A percentile compares a stretch with the other conserved stretches of the same genome.
Conservation (phyloP, 1,140 invertebrate species). For the Berghia stephanieae region DNA sequence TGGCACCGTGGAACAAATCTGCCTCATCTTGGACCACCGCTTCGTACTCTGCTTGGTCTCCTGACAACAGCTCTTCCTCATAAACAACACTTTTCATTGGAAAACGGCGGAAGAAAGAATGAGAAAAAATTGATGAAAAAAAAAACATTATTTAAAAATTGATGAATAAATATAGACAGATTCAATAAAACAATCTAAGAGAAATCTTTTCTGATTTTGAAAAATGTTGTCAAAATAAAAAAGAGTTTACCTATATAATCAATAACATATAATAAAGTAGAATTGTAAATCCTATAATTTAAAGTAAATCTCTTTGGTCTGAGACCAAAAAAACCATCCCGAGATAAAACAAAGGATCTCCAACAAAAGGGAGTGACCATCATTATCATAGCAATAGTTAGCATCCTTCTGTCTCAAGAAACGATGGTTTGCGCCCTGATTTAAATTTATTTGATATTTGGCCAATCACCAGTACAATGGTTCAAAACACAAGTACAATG, state of each 20-base stretch:
- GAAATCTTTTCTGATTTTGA: background rate
- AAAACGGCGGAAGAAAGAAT: background rate
- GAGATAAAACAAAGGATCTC: no score
- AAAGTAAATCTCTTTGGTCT: no score
- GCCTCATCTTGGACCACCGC: no score
- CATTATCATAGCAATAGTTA: no score
- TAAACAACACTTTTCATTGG: constrained; percentile 48
- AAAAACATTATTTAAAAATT: background rate
- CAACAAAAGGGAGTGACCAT: no score
- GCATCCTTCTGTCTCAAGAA: no score
- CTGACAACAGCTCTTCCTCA: constrained; percentile 45
- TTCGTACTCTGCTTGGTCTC: constrained; percentile 46
- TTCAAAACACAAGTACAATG: no score
- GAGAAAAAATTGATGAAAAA: background rate
- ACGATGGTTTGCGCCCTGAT: no score
- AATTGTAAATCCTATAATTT: background rate
- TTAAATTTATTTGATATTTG: no score
- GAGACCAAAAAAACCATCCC: no score
- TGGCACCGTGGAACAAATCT: no score
- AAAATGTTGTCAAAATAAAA: background rate
- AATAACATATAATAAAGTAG: background rate
- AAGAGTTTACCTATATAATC: background rate
- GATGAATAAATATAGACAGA: background rate
- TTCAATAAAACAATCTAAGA: background rate
- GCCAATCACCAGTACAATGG: no score